phyloP scores from a whole-genome alignment of 2,797 vertebrate species.

The Euthynnus affinis region DNA sequence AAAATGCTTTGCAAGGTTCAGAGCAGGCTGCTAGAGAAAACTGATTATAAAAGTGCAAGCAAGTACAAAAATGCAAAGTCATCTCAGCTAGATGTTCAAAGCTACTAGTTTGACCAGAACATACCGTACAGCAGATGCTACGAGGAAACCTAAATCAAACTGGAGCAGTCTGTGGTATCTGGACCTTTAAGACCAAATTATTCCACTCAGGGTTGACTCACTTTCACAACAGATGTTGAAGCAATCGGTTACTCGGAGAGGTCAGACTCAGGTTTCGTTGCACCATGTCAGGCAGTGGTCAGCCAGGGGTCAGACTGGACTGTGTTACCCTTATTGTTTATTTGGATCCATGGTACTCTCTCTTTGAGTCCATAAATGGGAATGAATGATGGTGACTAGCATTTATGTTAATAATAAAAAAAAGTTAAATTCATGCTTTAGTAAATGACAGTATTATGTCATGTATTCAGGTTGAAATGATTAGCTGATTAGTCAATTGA shows the following conservation, averaged over 20 bases:
- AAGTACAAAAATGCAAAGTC: background rate
- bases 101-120: background rate
- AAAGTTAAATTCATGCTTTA: background rate
- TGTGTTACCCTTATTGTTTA: slow-evolving; percentile 14
- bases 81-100: background rate
- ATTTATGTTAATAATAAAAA: background rate
- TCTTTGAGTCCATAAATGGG: background rate
- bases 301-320: background rate
- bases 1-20: background rate
- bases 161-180: slow-evolving; percentile 2
- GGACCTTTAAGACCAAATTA: slow-evolving; percentile 46
- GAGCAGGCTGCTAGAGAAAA: background rate
- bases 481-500: background rate
- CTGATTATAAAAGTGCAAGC: background rate
- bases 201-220: background rate
- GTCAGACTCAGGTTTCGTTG: slow-evolving; percentile 29
- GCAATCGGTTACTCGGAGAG: slow-evolving; percentile 4
- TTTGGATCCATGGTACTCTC: background rate
- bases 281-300: background rate
- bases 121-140: background rate
- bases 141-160: slow-evolving; percentile 2
- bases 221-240: slow-evolving; percentile 54
- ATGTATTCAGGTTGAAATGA: background rate
- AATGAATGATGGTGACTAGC: background rate
- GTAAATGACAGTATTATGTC: background rate